Base-by-base conservation (phyloP, 1,140 invertebrate genomes). In the Mamestra configurata region DNA sequence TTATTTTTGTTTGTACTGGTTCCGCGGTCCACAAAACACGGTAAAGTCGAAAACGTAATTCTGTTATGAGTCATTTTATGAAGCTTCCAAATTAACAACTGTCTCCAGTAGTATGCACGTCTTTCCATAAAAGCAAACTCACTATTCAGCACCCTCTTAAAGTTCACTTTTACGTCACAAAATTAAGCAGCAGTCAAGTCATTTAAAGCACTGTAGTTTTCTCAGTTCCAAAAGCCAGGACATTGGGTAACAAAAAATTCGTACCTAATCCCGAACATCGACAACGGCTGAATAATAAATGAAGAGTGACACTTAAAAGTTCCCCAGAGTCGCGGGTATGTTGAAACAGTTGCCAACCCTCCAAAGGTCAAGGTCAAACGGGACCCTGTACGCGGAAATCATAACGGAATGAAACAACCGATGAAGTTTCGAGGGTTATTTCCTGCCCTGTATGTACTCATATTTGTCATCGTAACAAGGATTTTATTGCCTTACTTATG, bases 341-440 rank as follows among this genome's bases (percentile, higher is more conserved):
- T 66, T 81, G 80, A 73, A 82, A 82, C 80, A 81, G 35, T 37
- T 80, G 80, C 51, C 75, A 82, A 53, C 82, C 51, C 51, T 72
- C n/a, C 68, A 55, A 84, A 82, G 79, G 86, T 80, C 79, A 84
- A 76, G 83, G 82, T 70, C 77, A 68, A 40, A 11, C 8, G 20
- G 18, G 0, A 18, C 66, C 40, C 3, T 18, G 51, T 57, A 73
- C 18, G 51, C 27, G 71, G 78, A 81, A 85, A 84, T 84, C 77
- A 82, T 82, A 79, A 72, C 53, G 35, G 76, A 82, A 82, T 84
- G 80, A 79, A 80, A 80, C 55, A 57, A 57, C 10, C 72, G 22
- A 75, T 31, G 72, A 61, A 75, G 72, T 75, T 75, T 27, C 35
- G 53, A 75, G 72, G 35, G 53, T 43, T 53, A 46, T 61, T 61